Conservation (phyloP, 2,888 invertebrate species). For the Thyatira batis region DNA sequence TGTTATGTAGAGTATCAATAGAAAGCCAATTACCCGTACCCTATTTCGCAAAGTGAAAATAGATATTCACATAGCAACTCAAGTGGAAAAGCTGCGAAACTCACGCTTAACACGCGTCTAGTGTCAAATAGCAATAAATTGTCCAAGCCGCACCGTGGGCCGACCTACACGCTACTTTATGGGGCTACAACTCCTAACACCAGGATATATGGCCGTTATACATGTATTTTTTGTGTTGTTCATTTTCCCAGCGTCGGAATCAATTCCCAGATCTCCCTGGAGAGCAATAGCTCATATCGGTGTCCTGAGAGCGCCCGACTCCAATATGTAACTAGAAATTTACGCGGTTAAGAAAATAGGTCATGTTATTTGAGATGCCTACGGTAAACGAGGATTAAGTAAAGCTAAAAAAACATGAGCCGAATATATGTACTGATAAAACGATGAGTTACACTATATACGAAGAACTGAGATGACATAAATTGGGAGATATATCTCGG, state of each 20-base stretch:
- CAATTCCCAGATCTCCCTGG: constrained; percentile 48
- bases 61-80: constrained; percentile 31
- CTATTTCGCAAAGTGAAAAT: constrained; percentile 31
- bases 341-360: constrained; percentile 11
- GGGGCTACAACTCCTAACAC: constrained; percentile 7
- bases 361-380: constrained; percentile 2
- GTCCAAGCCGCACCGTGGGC: constrained; percentile 15
- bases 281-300: constrained; percentile 50
- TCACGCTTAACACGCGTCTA: constrained; percentile 31
- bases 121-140: constrained; percentile 42
- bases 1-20: background rate
- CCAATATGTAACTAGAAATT: constrained; percentile 29
- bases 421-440: background rate
- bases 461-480: background rate
- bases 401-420: background rate
- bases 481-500: background rate
- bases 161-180: constrained; percentile 31
- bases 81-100: constrained; percentile 25
- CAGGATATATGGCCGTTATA: constrained; percentile 8
- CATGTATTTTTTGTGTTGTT: constrained; percentile 30
- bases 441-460: background rate
- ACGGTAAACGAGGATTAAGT: background rate
- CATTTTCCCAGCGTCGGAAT: constrained; percentile 47
- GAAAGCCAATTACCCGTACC: constrained; percentile 7
- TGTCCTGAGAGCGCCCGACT: constrained; percentile 36